Conservation (phyloP, 2,888 invertebrate genomes). For the Chirona hameri region DNA sequence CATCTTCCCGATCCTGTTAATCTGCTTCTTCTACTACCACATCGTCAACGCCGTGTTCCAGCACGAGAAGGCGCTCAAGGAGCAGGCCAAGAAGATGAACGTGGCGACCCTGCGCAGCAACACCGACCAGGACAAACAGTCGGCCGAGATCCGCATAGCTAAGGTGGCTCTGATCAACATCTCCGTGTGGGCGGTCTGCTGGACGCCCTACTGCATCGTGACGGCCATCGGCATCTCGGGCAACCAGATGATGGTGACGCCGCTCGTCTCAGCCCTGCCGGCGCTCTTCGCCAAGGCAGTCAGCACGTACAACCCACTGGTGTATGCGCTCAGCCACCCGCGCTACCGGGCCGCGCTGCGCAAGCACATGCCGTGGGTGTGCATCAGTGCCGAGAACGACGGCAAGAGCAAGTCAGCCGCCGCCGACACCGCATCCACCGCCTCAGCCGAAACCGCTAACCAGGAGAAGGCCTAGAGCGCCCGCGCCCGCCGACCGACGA, state of each 20-base stretch:
- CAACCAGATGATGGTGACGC: constrained; percentile 34
- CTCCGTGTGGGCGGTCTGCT: constrained; percentile 42
- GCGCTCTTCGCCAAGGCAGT: constrained; percentile 51
- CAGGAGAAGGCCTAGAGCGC: background rate
- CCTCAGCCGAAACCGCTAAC: constrained; percentile 24
- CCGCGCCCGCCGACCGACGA: background rate
- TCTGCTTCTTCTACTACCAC: constrained; percentile 60
- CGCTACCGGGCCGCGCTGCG: constrained; percentile 40
- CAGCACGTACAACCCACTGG: constrained; percentile 45
- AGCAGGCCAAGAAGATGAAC: constrained; percentile 92
- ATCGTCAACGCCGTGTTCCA: constrained; percentile 72
- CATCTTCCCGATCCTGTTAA: constrained; percentile 53
- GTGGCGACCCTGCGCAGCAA: constrained; percentile 75
- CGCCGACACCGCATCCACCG: constrained; percentile 31
- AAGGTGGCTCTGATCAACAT: constrained; percentile 40
- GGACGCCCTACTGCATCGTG: constrained; percentile 44
- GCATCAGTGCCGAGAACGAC: constrained; percentile 30
- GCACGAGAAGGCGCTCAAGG: constrained; percentile 81
- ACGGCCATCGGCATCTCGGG: constrained; percentile 1
- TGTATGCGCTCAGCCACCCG: constrained; percentile 44
- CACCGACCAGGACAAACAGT: constrained; percentile 36
- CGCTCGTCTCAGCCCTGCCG: constrained; percentile 40
- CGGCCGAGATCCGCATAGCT: constrained; percentile 40
- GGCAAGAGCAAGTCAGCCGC: constrained; percentile 13
- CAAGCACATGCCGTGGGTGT: constrained; percentile 38